These are phyloP conservation scores for Callithrix jacchus DNA, from an alignment of 2,113 vertebrate genomes.

Conservation along the genomic window DNA sequence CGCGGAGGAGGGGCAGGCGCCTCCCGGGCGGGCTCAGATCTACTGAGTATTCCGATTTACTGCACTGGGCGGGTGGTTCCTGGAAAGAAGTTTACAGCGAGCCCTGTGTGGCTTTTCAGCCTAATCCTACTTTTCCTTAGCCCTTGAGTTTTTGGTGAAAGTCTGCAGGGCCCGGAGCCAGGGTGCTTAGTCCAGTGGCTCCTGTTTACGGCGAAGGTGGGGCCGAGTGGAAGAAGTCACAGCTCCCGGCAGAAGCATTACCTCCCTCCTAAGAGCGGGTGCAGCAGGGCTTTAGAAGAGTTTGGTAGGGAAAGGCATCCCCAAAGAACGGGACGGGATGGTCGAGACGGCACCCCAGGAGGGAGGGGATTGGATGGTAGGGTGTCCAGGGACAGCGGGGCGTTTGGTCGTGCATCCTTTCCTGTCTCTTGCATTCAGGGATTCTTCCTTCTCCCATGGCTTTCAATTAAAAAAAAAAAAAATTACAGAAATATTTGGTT, in stretches of 20 bases:
- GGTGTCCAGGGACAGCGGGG: too few relatives aligned
- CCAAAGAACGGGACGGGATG: fast-evolving
- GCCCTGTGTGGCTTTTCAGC: neutral
- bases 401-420: neutral
- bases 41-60: too few relatives aligned
- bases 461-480: too few relatives aligned
- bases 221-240: neutral
- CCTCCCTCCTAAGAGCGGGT: neutral
- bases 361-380: neutral
- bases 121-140: neutral
- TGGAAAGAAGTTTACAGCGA: too few relatives aligned
- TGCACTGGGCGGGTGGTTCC: neutral
- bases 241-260: neutral
- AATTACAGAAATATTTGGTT: neutral
- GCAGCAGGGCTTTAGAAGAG: neutral
- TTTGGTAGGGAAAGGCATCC: neutral
- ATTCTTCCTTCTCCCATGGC: neutral
- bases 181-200: neutral
- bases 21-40: too few relatives aligned
- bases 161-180: too few relatives aligned
- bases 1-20: neutral
- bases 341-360: neutral
- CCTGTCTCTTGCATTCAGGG: neutral
- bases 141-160: neutral
- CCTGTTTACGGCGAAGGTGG: neutral